Conservation (phyloP, 2,888 invertebrate species). For the Chesias legatella region DNA sequence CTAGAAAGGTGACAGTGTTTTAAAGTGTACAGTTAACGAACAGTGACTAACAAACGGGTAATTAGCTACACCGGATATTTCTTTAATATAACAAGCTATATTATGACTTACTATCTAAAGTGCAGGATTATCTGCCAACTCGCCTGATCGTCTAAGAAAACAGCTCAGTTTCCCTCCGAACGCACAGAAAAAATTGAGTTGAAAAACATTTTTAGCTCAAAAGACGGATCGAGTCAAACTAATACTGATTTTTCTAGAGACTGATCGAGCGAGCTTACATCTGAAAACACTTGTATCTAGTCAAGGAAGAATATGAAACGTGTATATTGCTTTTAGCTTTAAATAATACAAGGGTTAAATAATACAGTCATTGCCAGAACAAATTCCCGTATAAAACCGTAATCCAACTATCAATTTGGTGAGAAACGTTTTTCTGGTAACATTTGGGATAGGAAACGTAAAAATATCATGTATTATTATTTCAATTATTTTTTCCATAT, state of each 20-base stretch:
- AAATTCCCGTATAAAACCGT: constrained; percentile 8
- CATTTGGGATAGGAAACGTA: no score
- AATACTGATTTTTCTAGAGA: no score
- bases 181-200: no score
- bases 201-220: no score
- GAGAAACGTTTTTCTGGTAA: no score
- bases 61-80: background rate
- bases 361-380: constrained; percentile 11
- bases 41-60: constrained; percentile 12
- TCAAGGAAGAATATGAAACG: background rate
- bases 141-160: no score
- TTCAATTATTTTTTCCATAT: no score
- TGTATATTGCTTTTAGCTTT: constrained; percentile 8
- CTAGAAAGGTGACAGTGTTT: constrained; percentile 5
- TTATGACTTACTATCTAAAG: background rate
- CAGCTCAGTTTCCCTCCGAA: no score
- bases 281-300: background rate
- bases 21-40: constrained; percentile 8
- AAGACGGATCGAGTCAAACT: no score
- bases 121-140: background rate
- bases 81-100: background rate
- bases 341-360: background rate
- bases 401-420: background rate
- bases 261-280: no score
- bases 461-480: no score